A percentile compares a stretch with the other conserved stretches of the same genome.
phyloP scores from a whole-genome alignment of 2,888 invertebrate species.

The Nipponacmea schrenckii region DNA sequence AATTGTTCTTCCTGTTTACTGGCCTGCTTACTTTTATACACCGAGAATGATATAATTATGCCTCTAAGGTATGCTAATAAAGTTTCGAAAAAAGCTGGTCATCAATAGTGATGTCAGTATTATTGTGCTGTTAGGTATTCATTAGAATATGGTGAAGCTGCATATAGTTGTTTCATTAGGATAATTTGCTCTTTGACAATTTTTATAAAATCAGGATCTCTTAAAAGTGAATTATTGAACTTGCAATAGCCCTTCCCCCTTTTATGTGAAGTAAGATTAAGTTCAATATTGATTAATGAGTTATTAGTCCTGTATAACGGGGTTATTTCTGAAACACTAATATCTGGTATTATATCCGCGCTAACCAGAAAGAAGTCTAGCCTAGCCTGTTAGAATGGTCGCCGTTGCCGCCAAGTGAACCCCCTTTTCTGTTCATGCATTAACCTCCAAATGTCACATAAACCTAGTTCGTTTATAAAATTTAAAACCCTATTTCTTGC shows the following conservation, averaged over 20 bases:
- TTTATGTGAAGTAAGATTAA: conserved; percentile 12
- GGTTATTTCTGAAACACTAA: conserved; percentile 5
- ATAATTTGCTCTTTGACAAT: conserved; percentile 1
- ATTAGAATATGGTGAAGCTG: background rate
- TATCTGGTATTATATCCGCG: too few relatives aligned
- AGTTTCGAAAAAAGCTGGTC: conserved; percentile 13
- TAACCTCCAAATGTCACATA: conserved; percentile 15
- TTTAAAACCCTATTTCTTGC: conserved; percentile 8
- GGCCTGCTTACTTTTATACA: background rate
- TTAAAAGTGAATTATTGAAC: conserved; percentile 17
- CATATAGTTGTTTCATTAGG: background rate
- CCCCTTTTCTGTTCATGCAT: background rate
- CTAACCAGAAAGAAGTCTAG: conserved; percentile 18
- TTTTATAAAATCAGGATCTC: conserved; percentile 6
- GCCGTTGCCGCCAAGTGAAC: conserved; percentile 16
- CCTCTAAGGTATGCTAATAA: conserved; percentile 8
- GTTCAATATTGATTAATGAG: conserved; percentile 1
- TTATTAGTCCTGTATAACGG: conserved; percentile 15
- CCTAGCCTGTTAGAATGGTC: conserved; percentile 11
- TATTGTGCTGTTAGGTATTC: background rate
- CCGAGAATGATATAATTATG: conserved; percentile 3
- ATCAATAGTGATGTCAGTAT: background rate
- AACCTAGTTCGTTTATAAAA: conserved; percentile 14
- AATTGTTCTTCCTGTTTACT: conserved; percentile 7
- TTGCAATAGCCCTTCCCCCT: conserved; percentile 21